Evolutionary conservation across 1,140 invertebrate genomes (phyloP).

Genomic region (Ditylenchus dipsaci): DNA sequence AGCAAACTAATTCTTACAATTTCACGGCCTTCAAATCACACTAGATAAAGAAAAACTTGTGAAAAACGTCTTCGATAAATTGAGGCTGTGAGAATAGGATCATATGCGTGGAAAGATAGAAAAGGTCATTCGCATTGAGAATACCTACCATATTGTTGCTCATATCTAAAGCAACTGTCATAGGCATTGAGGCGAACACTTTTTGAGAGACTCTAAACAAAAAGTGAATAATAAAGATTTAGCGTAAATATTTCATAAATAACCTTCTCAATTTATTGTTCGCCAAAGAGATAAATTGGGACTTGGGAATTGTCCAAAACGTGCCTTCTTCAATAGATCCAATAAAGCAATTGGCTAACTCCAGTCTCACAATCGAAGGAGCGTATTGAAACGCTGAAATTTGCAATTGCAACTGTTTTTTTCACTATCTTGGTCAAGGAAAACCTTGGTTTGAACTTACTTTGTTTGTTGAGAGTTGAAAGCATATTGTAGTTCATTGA

Average conservation of each 20-base stretch:
- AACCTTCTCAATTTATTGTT: slow-evolving; percentile 1
- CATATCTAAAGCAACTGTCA: not conserved
- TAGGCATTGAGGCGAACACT: slow-evolving; percentile 3
- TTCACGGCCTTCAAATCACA: too few relatives aligned
- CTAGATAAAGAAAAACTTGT: too few relatives aligned
- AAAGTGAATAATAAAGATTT: not conserved
- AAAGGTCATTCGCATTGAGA: too few relatives aligned
- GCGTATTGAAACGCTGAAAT: not conserved
- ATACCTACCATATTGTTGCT: slow-evolving; percentile 5
- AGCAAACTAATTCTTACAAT: too few relatives aligned
- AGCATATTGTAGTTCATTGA: slow-evolving; percentile 1
- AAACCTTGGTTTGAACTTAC: not conserved
- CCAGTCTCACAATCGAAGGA: not conserved
- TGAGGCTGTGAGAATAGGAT: too few relatives aligned
- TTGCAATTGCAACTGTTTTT: not conserved
- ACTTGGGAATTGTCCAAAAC: not conserved
- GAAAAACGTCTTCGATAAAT: too few relatives aligned
- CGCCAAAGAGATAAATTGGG: not conserved
- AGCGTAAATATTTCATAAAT: not conserved
- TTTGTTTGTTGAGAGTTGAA: not conserved
- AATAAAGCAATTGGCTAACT: not conserved
- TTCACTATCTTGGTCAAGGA: not conserved
- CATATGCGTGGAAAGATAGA: too few relatives aligned
- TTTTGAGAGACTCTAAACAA: not conserved
- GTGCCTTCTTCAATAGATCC: not conserved